Conservation (phyloP, 2,888 invertebrate species). For the Nomada fucata region DNA sequence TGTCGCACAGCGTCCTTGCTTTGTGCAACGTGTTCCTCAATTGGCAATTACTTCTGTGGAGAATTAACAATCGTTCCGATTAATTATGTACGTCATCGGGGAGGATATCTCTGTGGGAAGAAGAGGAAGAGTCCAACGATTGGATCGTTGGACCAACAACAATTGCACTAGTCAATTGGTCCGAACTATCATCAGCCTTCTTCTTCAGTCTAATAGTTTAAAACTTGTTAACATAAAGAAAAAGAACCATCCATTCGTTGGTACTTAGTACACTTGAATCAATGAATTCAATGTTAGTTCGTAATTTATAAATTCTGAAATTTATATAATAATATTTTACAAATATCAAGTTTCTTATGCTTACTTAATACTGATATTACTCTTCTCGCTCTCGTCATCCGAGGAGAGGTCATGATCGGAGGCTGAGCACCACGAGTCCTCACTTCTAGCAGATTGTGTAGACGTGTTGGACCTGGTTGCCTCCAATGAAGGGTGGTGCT, state of each 20-base stretch:
- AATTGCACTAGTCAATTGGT: background rate
- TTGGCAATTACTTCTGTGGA: constrained; percentile 89
- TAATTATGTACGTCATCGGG: constrained; percentile 4
- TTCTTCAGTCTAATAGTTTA: background rate
- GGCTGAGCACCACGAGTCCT: constrained; percentile 89
- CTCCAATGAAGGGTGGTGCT: constrained; percentile 79
- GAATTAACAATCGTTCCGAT: constrained; percentile 33
- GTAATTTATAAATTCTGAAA: no score
- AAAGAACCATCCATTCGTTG: no score
- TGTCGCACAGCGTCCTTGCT: constrained; percentile 93
- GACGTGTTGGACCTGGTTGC: constrained; percentile 79
- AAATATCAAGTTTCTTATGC: constrained; percentile 36
- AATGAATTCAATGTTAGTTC: no score
- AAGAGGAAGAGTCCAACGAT: background rate
- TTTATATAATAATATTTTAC: no score
- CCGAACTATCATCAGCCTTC: background rate
- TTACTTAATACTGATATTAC: constrained; percentile 85
- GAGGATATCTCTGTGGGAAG: constrained; percentile 2
- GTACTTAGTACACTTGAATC: no score
- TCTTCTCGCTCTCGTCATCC: constrained; percentile 88
- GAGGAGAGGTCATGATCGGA: constrained; percentile 88
- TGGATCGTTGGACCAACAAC: constrained; percentile 18
- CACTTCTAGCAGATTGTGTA: constrained; percentile 85
- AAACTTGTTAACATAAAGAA: no score
- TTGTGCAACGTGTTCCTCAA: constrained; percentile 92